Base-by-base conservation (phyloP, 1,140 invertebrate species). In the Drosophila ogumai region DNA sequence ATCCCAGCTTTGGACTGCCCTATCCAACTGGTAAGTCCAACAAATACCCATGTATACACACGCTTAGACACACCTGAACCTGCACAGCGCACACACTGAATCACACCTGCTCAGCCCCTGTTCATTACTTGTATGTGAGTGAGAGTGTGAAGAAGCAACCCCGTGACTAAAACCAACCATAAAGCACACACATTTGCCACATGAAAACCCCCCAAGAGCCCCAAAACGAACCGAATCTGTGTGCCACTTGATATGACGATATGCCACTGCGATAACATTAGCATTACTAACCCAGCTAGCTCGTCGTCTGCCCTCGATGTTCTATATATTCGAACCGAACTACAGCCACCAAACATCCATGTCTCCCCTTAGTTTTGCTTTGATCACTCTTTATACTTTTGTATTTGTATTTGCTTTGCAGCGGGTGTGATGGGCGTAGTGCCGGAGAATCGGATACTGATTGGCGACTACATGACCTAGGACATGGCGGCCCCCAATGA, bases 1-100 rank as follows among this genome's bases (percentile, higher is more conserved):
- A 98, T 95, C 97, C 97, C 95, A 97, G 97, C 95, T 98, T 98
- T 94, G 97, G 97, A 95, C 97, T 98, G 94, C 97, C 97, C 93
- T 98, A 98, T 94, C 97, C 97, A 93, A 96, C 97, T 98, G 97
- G 97, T 98, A 98, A 97, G 96, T 77, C 52, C 47, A 50, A 50
- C 22, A 38, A 15, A 17, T 41, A 63, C 46, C 40, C 63, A 54
- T 34, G 41, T 43, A 10, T 34, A 61, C 52, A 50, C 61, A 47
- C 25, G n/a, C 44, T 49, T 58, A 69, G 38, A 54, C 28, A 54
- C 47, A 58, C 41, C 59, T 36, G 22, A 61, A 69, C 44, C 55
- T 36, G 6, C 47, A 63, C 52, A 55, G 34, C 13, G 47, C 28
- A 75, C 32, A 19, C 57, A 57, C 41, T 12, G 22, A 47, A 43